Evolutionary conservation across 2,113 vertebrate species (phyloP).

Genomic region (Bathybates hornii): DNA sequence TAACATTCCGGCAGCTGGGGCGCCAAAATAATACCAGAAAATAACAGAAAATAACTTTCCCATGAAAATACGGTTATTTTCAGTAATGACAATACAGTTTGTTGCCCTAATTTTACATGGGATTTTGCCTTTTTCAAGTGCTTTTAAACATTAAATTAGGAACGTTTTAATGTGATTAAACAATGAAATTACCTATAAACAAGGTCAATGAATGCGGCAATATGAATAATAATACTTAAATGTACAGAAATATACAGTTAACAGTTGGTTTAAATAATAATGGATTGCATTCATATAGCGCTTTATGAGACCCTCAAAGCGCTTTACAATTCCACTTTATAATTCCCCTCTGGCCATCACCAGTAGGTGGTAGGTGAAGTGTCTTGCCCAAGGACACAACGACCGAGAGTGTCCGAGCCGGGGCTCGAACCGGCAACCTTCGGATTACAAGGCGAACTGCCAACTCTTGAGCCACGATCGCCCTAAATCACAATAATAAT

Average conservation of each 20-base stretch:
- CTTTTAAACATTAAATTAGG: background rate
- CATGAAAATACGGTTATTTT: background rate
- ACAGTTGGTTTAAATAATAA: background rate
- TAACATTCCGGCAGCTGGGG: background rate
- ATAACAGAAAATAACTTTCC: background rate
- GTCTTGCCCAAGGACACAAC: too few species aligned
- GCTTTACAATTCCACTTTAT: too few species aligned
- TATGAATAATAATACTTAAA: background rate
- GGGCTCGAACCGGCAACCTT: too few species aligned
- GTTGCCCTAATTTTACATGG: background rate
- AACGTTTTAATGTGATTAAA: background rate
- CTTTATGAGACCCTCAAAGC: too few species aligned
- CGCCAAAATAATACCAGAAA: fast-evolving
- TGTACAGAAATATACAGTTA: background rate
- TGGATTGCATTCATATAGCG: background rate
- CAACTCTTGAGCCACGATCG: too few species aligned
- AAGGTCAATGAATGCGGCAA: background rate
- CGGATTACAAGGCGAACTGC: too few species aligned
- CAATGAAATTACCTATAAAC: background rate
- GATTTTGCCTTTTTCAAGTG: background rate
- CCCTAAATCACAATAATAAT: too few species aligned
- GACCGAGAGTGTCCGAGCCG: too few species aligned
- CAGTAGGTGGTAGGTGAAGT: too few species aligned
- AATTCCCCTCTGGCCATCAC: too few species aligned
- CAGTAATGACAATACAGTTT: background rate